Evolutionary conservation across 2,797 vertebrate species (phyloP).

Genomic region (Vireo griseus): DNA sequence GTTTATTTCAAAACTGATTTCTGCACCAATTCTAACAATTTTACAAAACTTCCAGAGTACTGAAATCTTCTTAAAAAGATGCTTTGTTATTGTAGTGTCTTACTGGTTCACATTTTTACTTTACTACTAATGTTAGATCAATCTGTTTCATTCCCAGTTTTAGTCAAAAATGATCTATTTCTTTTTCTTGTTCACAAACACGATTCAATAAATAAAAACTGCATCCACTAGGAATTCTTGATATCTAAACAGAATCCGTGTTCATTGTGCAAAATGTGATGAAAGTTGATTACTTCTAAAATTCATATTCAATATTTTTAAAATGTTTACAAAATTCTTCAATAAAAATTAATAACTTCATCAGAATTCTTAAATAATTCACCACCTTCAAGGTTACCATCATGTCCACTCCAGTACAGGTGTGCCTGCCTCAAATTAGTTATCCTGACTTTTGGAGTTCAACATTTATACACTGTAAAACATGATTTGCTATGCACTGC

Average conservation of each 20-base stretch:
- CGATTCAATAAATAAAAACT: background rate
- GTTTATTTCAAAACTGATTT: background rate
- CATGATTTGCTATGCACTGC: background rate
- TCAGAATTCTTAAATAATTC: background rate
- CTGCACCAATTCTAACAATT: background rate
- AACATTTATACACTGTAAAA: background rate
- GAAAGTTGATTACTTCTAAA: background rate
- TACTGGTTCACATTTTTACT: background rate
- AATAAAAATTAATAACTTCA: background rate
- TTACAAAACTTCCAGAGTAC: background rate
- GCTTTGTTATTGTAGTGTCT: background rate
- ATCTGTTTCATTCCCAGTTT: background rate
- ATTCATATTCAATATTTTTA: background rate
- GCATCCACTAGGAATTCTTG: background rate
- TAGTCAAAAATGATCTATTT: background rate
- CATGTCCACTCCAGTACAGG: accelerated
- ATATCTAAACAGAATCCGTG: background rate
- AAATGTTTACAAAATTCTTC: background rate
- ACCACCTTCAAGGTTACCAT: background rate
- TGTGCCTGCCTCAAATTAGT: background rate
- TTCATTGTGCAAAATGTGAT: background rate
- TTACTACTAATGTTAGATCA: background rate
- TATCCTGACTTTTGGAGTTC: background rate
- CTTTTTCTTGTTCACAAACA: background rate
- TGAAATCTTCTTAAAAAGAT: background rate